Evolutionary conservation across 2,888 invertebrate genomes (phyloP).

Genomic region (Oegoconia quadripuncta): DNA sequence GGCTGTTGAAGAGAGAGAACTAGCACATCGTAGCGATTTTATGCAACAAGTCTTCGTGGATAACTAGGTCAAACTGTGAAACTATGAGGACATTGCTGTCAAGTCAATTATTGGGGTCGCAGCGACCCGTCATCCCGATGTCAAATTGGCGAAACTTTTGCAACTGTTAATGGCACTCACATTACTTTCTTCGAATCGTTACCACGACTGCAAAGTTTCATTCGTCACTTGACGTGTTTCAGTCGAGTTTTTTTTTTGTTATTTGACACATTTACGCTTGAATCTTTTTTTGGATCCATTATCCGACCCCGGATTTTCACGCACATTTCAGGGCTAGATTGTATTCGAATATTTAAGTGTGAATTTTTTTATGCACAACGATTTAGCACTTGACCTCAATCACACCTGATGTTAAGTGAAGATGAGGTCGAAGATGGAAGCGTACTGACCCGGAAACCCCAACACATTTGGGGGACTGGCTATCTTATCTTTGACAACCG

Average conservation of each 20-base stretch:
- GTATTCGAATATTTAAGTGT: too few relatives aligned
- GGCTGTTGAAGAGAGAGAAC: too few relatives aligned
- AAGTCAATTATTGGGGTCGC: background rate
- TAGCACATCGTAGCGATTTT: too few relatives aligned
- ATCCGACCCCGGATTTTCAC: too few relatives aligned
- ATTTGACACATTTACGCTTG: background rate
- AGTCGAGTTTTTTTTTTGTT: background rate
- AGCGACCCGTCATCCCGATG: background rate
- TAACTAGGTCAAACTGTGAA: background rate
- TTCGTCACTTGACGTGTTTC: constrained; percentile 14
- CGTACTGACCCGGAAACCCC: too few relatives aligned
- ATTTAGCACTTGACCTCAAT: too few relatives aligned
- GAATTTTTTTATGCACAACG: too few relatives aligned
- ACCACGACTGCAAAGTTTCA: constrained; percentile 5
- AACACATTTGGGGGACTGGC: too few relatives aligned
- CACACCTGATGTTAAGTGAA: too few relatives aligned
- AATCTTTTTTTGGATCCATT: background rate
- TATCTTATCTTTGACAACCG: too few relatives aligned
- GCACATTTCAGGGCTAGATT: too few relatives aligned
- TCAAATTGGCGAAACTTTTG: background rate
- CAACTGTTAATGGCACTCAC: constrained; percentile 23
- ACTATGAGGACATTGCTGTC: background rate
- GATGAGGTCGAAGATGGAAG: too few relatives aligned
- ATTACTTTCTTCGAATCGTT: background rate
- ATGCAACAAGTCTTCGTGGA: background rate